Conservation (phyloP, 2,797 vertebrate genomes). For the Potorous gilbertii region DNA sequence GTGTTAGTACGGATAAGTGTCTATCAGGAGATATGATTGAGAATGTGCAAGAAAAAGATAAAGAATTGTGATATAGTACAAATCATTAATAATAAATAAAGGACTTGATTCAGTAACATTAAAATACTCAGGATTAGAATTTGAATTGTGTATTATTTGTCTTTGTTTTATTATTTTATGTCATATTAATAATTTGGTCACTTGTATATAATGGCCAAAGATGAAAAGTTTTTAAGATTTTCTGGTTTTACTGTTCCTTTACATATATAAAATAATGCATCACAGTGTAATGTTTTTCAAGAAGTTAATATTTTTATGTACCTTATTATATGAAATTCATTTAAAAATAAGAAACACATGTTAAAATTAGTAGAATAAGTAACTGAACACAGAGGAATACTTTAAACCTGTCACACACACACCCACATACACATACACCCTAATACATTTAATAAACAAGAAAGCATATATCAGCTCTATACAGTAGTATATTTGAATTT, state of each 20-base stretch:
- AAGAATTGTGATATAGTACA: constrained; percentile 61
- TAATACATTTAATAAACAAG: constrained; percentile 41
- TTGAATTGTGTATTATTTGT: constrained; percentile 21
- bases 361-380: constrained; percentile 76
- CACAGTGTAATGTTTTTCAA: constrained; percentile 1
- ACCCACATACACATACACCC: background rate
- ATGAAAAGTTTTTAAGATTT: constrained; percentile 43
- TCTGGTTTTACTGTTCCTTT: constrained; percentile 60
- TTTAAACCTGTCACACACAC: background rate
- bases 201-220: constrained; percentile 61
- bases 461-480: constrained; percentile 52
- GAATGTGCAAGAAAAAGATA: constrained; percentile 60
- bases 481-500: constrained; percentile 37
- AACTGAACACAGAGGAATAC: constrained; percentile 70
- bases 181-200: constrained; percentile 42
- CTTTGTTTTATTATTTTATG: constrained; percentile 44
- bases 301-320: constrained; percentile 68
- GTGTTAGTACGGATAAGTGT: constrained; percentile 68
- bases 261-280: constrained; percentile 59
- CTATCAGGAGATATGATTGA: constrained; percentile 55
- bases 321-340: constrained; percentile 76
- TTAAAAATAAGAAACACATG: constrained; percentile 66
- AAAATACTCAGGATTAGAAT: constrained; percentile 22
- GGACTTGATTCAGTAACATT: constrained; percentile 66
- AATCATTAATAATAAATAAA: constrained; percentile 66